Evolutionary conservation across 2,113 vertebrate species (phyloP).

Genomic region (Jacana jacana): DNA sequence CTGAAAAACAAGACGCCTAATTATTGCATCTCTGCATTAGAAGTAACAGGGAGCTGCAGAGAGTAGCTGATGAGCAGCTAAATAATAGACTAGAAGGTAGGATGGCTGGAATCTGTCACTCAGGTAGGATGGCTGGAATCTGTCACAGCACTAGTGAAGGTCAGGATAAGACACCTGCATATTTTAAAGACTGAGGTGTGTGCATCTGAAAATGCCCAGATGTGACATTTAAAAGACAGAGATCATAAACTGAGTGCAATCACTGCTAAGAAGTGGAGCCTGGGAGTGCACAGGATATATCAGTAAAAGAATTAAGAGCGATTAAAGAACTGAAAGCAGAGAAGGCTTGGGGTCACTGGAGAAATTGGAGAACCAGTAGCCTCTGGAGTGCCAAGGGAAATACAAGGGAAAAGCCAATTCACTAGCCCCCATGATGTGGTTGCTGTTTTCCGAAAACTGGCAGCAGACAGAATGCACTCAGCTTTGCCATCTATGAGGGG

Average conservation of each 20-base stretch:
- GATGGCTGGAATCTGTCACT: constrained; percentile 39
- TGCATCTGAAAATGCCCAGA: constrained; percentile 17
- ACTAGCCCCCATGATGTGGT: fast-evolving
- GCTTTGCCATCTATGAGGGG: not conserved
- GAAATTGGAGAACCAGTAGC: not conserved
- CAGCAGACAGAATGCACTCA: not conserved
- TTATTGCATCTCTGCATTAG: constrained; percentile 30
- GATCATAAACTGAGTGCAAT: not conserved
- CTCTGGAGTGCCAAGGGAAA: not conserved
- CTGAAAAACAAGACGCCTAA: constrained; percentile 15
- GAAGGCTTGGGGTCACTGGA: not conserved
- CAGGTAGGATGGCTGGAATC: constrained; percentile 42
- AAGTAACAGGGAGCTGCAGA: not conserved
- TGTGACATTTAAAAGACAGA: not conserved
- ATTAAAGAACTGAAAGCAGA: not conserved
- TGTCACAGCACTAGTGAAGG: constrained; percentile 33
- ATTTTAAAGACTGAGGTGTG: not conserved
- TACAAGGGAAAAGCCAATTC: not conserved
- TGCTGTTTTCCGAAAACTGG: not conserved
- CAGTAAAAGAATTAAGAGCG: not conserved
- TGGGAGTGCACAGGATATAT: not conserved
- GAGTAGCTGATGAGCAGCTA: constrained; percentile 28
- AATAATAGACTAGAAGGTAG: constrained; percentile 34
- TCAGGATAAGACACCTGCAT: constrained; percentile 29
- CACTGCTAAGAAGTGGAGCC: not conserved